Conservation (phyloP, 1,140 invertebrate genomes). For the Tribolium castaneum region DNA sequence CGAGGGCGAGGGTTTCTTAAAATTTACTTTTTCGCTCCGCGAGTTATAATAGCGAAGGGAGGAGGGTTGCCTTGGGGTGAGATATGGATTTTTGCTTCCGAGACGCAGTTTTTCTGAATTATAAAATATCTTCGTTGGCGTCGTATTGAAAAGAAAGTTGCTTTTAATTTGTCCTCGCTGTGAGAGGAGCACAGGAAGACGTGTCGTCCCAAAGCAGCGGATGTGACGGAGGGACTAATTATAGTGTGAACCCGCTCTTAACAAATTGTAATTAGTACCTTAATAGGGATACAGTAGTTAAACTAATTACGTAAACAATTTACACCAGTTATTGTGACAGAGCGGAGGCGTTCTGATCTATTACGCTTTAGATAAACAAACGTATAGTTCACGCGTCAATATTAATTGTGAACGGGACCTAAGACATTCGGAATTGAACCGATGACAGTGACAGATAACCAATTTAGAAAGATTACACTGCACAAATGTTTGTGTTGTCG, state of each 20-base stretch:
- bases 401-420: conserved; percentile 38
- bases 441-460: conserved; percentile 46
- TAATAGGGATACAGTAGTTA: conserved; percentile 63
- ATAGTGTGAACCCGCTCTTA: conserved; percentile 60
- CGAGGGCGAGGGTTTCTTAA: conserved; percentile 63
- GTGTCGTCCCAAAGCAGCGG: conserved; percentile 45
- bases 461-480: conserved; percentile 47
- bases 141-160: conserved; percentile 5
- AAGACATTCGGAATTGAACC: conserved; percentile 36
- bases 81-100: conserved; percentile 64
- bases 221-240: conserved; percentile 61
- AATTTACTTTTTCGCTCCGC: conserved; percentile 65
- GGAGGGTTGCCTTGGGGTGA: conserved; percentile 54
- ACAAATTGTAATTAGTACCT: conserved; percentile 62
- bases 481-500: conserved; percentile 46
- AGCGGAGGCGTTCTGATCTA: conserved; percentile 51
- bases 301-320: conserved; percentile 60
- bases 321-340: conserved; percentile 53
- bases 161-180: background rate
- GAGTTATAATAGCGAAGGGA: conserved; percentile 62
- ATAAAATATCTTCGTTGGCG: conserved; percentile 59
- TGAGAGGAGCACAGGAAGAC: conserved; percentile 53
- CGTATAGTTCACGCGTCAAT: conserved; percentile 35
- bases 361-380: conserved; percentile 36
- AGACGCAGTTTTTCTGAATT: conserved; percentile 63